These are phyloP conservation scores for Cotesia glomerata DNA, from an alignment of 1,140 invertebrate species.

Conservation along the genomic window DNA sequence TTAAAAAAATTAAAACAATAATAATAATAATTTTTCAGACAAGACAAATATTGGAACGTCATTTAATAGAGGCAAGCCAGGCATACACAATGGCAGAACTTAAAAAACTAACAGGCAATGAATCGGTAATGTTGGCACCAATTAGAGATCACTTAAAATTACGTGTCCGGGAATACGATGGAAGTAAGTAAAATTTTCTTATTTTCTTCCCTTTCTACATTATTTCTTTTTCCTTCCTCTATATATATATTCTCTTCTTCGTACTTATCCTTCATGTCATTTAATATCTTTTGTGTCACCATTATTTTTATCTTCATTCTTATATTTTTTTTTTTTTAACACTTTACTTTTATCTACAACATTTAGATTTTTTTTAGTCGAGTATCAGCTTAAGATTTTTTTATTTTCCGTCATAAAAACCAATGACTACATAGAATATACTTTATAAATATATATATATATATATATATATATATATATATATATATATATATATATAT, in stretches of 20 bases:
- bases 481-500: background rate
- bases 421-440: background rate
- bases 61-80: conserved; percentile 76
- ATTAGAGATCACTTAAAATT: conserved; percentile 74
- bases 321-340: background rate
- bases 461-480: background rate
- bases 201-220: background rate
- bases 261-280: background rate
- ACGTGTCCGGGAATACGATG: conserved; percentile 74
- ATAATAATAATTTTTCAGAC: conserved; percentile 64
- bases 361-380: too few species aligned
- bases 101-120: conserved; percentile 68
- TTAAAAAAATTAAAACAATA: background rate
- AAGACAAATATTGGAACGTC: conserved; percentile 80
- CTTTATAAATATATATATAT: background rate
- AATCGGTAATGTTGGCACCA: conserved; percentile 71
- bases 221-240: conserved; percentile 29
- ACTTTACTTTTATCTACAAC: background rate
- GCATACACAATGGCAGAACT: conserved; percentile 81
- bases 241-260: background rate
- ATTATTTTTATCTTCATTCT: conserved; percentile 9
- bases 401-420: background rate
- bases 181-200: conserved; percentile 71
- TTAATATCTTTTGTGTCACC: conserved; percentile 2
- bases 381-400: background rate